These are phyloP conservation scores for Garrulus glandarius DNA, from an alignment of 2,797 vertebrate species.

Conservation along the genomic window DNA sequence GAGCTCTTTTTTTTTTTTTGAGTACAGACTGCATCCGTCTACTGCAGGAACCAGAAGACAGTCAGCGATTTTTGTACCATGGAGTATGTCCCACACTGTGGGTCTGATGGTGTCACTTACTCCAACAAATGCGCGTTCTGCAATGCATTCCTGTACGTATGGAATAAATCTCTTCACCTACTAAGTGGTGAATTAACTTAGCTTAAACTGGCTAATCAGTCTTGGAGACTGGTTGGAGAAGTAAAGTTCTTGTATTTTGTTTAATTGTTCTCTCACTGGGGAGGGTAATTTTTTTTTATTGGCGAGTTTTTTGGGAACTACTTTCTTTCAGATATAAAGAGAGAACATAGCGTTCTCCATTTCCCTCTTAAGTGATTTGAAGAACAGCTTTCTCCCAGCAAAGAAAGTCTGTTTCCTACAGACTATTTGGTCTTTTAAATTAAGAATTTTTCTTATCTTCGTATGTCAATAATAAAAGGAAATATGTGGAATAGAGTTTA, in stretches of 20 bases:
- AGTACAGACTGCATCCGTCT: fast-evolving
- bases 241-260: neutral
- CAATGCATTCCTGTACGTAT: neutral
- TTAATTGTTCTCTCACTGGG: neutral
- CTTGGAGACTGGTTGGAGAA: neutral
- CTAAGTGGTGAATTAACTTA: neutral
- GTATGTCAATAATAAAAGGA: neutral
- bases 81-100: neutral
- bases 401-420: neutral
- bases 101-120: neutral
- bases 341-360: neutral
- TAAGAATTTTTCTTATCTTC: neutral
- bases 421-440: neutral
- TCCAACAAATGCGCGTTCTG: constrained; percentile 5
- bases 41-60: fast-evolving
- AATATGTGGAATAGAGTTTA: neutral
- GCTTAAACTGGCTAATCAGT: neutral
- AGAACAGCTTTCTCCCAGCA: neutral
- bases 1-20: neutral
- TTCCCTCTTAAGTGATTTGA: neutral
- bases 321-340: neutral
- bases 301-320: neutral
- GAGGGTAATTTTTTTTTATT: neutral
- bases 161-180: neutral
- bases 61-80: fast-evolving